A percentile compares a stretch with the other conserved stretches of the same genome.
These are phyloP conservation scores for Trinectes maculatus DNA, from an alignment of 2,113 vertebrate species.

Conservation along the genomic window DNA sequence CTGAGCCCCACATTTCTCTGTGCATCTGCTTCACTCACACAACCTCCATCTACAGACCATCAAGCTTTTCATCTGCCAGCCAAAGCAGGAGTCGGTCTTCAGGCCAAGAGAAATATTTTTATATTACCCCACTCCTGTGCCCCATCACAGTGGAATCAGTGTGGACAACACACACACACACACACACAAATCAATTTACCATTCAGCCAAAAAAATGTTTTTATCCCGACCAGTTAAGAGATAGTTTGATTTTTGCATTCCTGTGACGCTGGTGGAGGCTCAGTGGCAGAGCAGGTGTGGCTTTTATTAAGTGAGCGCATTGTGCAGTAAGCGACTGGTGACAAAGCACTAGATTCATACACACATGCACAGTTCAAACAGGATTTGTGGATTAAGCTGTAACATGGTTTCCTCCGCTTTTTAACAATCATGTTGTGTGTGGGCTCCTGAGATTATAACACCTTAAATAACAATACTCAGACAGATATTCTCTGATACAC, in stretches of 20 bases:
- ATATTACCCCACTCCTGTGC: slow-evolving; percentile 10
- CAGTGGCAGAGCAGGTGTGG: slow-evolving; percentile 5
- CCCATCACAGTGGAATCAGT: background rate
- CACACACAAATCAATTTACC: slow-evolving; percentile 39
- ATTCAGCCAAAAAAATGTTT: slow-evolving; percentile 34
- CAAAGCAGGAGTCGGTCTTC: slow-evolving; percentile 11
- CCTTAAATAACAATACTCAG: too few species aligned
- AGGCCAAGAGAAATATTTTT: slow-evolving; percentile 50
- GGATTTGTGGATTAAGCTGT: background rate
- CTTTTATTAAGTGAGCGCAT: slow-evolving; percentile 21
- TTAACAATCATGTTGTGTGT: background rate
- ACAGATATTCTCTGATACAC: background rate
- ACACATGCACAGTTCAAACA: background rate
- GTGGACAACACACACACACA: slow-evolving; percentile 5
- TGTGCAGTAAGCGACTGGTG: background rate
- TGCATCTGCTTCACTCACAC: slow-evolving; percentile 56
- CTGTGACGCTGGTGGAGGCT: background rate
- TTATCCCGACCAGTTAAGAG: slow-evolving; percentile 20
- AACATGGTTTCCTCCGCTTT: background rate
- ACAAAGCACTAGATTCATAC: background rate
- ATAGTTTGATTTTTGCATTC: slow-evolving; percentile 21
- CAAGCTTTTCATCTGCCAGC: slow-evolving; percentile 45
- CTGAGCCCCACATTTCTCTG: slow-evolving; percentile 22
- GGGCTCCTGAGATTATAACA: background rate
- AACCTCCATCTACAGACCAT: slow-evolving; percentile 35